Evolutionary conservation across 1,140 invertebrate species (phyloP), one percentile per base, ranked within the genome.

Genomic region (Monochamus saltuarius): DNA sequence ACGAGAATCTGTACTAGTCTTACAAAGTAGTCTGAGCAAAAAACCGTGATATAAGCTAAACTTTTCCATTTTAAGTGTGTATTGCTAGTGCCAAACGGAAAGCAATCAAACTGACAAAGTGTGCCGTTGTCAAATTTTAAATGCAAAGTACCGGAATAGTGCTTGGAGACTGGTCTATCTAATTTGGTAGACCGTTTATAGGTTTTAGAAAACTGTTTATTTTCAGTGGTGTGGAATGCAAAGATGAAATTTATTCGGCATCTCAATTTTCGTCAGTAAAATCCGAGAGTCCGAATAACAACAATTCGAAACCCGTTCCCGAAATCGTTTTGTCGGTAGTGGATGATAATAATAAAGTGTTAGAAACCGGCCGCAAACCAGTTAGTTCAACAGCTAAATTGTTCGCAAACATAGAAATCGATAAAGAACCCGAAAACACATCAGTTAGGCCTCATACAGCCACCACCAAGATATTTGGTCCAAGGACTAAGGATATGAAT

Each of bases 401-500:
- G 51, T 59, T 62, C 58, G 54, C 42, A 64, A 60, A 50, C 53
- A 17, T 46, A 67, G 16, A 57, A 29, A 29, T 29, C 7, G 51
- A 59, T 17, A 61, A 61, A 37, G 64, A 73, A 35, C 54, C 51
- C 11, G 59, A 42, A 22, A 42, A 55, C 36, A 55, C 59, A n/a
- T n/a, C n/a, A 4, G 52, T 50, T 34, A 50, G 80, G 50, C 84
- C 86, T 6, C 83, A 86, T 72, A 84, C 86, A 47, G 84, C 88
- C 57, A 89, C 89, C 40, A 83, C 84, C 64, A 86, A 86, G 69
- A 90, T 94, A 70, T 93, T 94, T 76, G 87, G 86, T 59, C 91
- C 89, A 66, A 85, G 88, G 73, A 90, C 92, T 59, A 85, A 93
- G 83, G 92, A 95, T 77, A 95, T 97, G 92, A 94, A 91, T 79